These are phyloP conservation scores for Nesogale talazaci DNA, from an alignment of 2,113 vertebrate species.

Conservation along the genomic window DNA sequence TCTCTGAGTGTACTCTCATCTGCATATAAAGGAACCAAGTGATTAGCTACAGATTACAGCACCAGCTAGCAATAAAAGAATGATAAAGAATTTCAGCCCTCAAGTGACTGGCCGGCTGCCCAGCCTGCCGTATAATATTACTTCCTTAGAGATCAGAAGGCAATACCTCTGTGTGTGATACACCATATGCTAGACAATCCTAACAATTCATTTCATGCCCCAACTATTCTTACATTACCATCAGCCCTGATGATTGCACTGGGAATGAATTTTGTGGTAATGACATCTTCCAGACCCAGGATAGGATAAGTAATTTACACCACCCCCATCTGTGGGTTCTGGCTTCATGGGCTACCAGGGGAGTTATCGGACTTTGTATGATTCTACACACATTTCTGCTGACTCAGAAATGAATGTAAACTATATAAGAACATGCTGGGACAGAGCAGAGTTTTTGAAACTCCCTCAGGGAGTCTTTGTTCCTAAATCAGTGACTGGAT, in stretches of 20 bases:
- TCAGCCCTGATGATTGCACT: constrained; percentile 56
- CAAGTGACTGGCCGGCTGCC: constrained; percentile 12
- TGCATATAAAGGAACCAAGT: neutral
- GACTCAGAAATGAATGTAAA: constrained; percentile 66
- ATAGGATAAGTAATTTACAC: constrained; percentile 60
- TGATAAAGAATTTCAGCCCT: neutral
- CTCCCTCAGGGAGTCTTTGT: constrained; percentile 68
- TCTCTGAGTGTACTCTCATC: neutral
- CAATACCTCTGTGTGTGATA: constrained; percentile 39
- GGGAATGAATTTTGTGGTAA: constrained; percentile 63
- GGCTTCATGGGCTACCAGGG: constrained; percentile 61
- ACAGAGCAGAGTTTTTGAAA: constrained; percentile 55
- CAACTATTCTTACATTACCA: constrained; percentile 53
- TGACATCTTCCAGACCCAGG: constrained; percentile 72
- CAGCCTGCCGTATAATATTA: neutral
- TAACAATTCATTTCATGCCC: constrained; percentile 44
- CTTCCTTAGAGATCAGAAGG: constrained; percentile 40
- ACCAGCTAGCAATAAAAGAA: constrained; percentile 7
- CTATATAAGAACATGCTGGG: constrained; percentile 50
- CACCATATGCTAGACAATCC: constrained; percentile 32
- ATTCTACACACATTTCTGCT: constrained; percentile 58
- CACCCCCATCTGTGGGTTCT: constrained; percentile 62
- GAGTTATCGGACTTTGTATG: constrained; percentile 62
- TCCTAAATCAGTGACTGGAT: constrained; percentile 67
- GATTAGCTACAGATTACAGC: neutral